Evolutionary conservation across 2,888 invertebrate genomes (phyloP).

Genomic region (Geophilus truncorum): DNA sequence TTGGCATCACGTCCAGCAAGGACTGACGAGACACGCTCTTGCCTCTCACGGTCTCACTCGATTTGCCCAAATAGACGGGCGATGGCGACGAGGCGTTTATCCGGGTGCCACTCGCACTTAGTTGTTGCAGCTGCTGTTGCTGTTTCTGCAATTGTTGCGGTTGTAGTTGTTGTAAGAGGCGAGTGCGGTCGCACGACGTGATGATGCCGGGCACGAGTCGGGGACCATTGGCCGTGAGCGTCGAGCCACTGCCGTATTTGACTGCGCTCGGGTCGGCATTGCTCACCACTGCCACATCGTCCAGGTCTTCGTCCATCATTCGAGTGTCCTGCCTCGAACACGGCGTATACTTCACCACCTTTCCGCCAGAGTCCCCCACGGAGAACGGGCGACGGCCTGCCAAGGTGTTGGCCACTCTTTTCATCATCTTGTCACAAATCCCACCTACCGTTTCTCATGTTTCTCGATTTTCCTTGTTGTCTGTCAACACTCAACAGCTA

Average conservation of each 20-base stretch:
- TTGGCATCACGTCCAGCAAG: conserved; percentile 67
- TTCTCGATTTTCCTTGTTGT: too few relatives aligned
- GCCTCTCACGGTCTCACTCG: conserved; percentile 40
- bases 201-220: conserved; percentile 50
- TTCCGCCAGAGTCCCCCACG: conserved; percentile 38
- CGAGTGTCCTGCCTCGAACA: conserved; percentile 45
- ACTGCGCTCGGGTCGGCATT: conserved; percentile 55
- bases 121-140: conserved; percentile 49
- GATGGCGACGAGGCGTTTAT: conserved; percentile 54
- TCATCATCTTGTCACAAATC: conserved; percentile 33
- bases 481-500: too few relatives aligned
- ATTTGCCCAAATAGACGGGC: conserved; percentile 43
- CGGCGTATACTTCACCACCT: conserved; percentile 48
- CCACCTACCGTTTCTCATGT: not conserved
- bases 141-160: not conserved
- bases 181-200: conserved; percentile 42
- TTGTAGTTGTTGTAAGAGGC: conserved; percentile 45
- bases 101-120: conserved; percentile 55
- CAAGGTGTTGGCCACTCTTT: conserved; percentile 36
- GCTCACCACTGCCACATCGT: conserved; percentile 58
- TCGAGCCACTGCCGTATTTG: conserved; percentile 57
- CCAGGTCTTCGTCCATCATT: conserved; percentile 42
- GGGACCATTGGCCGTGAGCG: conserved; percentile 57
- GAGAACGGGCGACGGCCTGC: conserved; percentile 34
- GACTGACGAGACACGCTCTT: conserved; percentile 60